phyloP scores from a whole-genome alignment of 2,797 vertebrate genomes.

The Sebastes trivittatus region DNA sequence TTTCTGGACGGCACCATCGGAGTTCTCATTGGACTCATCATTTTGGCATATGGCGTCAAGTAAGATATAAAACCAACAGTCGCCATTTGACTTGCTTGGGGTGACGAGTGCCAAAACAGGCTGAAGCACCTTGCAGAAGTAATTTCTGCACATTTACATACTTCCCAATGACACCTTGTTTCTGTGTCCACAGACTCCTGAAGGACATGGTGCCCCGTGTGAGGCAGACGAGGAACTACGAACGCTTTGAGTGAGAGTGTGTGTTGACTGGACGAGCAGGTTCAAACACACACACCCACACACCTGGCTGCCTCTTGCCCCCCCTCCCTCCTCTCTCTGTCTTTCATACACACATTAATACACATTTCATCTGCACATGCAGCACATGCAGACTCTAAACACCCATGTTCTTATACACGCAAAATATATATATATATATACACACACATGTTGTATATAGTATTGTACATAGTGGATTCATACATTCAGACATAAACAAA shows the following conservation, averaged over 20 bases:
- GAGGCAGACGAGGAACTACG: constrained; percentile 93
- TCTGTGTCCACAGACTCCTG: constrained; percentile 85
- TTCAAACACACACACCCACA: constrained; percentile 13
- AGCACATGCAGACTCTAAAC: background rate
- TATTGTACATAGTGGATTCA: constrained; percentile 39
- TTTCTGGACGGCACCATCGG: constrained; percentile 94
- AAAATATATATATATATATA: background rate
- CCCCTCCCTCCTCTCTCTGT: constrained; percentile 29
- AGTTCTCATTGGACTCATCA: constrained; percentile 94
- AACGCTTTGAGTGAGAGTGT: constrained; percentile 92
- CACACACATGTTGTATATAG: constrained; percentile 33
- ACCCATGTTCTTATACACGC: constrained; percentile 4
- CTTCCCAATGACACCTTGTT: constrained; percentile 1
- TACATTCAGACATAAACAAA: background rate
- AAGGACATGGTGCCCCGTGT: constrained; percentile 94
- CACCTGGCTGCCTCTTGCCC: constrained; percentile 47
- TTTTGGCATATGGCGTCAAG: constrained; percentile 96
- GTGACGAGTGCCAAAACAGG: background rate
- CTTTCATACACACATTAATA: constrained; percentile 8
- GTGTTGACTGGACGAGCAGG: constrained; percentile 1
- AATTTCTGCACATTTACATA: background rate
- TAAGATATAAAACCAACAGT: constrained; percentile 67
- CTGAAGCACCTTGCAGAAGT: background rate
- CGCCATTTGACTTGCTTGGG: background rate
- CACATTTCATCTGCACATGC: constrained; percentile 10